These are phyloP conservation scores for Apotomis turbidana DNA, from an alignment of 2,888 invertebrate species.

Conservation along the genomic window DNA sequence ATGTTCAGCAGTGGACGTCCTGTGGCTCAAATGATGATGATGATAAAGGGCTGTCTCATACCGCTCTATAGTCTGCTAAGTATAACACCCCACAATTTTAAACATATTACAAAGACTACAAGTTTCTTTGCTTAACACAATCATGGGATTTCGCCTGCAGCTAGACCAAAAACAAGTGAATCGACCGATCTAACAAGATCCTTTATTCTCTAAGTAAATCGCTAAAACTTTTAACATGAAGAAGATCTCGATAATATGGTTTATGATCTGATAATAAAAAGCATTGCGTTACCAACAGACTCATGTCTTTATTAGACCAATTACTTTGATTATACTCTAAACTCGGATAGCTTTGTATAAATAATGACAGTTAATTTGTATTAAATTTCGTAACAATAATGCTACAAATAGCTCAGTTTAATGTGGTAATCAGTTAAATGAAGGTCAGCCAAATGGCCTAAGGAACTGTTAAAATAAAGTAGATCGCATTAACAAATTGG, in stretches of 20 bases:
- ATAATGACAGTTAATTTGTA: constrained; percentile 42
- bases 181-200: constrained; percentile 55
- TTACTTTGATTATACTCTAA: constrained; percentile 65
- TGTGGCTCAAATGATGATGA: too few species aligned
- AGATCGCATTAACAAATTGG: constrained; percentile 4
- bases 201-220: constrained; percentile 35
- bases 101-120: constrained; percentile 16
- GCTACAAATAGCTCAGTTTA: constrained; percentile 17
- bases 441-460: constrained; percentile 21
- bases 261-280: constrained; percentile 54
- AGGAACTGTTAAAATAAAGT: constrained; percentile 12
- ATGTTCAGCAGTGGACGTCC: too few species aligned
- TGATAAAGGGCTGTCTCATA: too few species aligned
- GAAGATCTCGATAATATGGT: constrained; percentile 54
- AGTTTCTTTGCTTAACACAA: constrained; percentile 57
- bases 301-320: constrained; percentile 72
- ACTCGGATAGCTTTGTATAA: constrained; percentile 44
- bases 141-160: constrained; percentile 70
- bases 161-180: constrained; percentile 56
- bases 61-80: too few species aligned
- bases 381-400: constrained; percentile 39
- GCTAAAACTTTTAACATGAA: background rate
- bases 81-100: too few species aligned
- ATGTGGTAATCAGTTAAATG: constrained; percentile 31
- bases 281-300: constrained; percentile 59